Base-by-base conservation (phyloP, 2,888 invertebrate genomes). In the Meloe dianella region DNA sequence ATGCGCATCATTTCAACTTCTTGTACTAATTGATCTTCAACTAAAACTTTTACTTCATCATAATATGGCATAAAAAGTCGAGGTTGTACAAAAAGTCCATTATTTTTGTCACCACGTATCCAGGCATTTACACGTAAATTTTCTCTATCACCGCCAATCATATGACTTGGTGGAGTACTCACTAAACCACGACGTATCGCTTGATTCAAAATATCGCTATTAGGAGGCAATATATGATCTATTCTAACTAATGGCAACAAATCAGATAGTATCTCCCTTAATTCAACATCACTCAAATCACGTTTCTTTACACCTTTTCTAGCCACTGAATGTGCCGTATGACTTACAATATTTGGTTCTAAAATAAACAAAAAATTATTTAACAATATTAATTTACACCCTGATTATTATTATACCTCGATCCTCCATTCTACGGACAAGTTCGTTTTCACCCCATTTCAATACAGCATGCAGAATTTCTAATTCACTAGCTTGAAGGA, bases 61-160 rank as follows among this genome's bases (percentile, higher is more conserved):
- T 94, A 94, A 83, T 97, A 97, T 47, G 97, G 97, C 88, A 94
- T 92, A 85, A 97, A 98, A 70, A 96, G 89, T 57, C 98, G 87
- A 61, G 97, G 96, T 73, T 95, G 90, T 7, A 95, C 91, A 80
- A 89, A 90, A 12, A 92, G 85, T 64, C 92, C 92, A 77, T 89
- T 90, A 76, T 89, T 90, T 77, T 90, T 90, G 14, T 89, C 89
- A 61, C 91, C 89, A 22, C 92, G 89, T 70, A 94, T 92, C 94
- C 94, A 94, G 51, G 94, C 94, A 80, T 91, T 92, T 71, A 90
- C 87, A 61, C 90, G 85, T 57, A 90, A 81, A 80, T 89, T 90
- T 77, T 87, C 87, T 47, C 86, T 83, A 71, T 93, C 93, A 68
- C 91, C 91, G 61, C 92, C 93, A 68, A 94, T 90, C 92, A 94